A percentile compares a stretch with the other conserved stretches of the same genome.
phyloP scores from a whole-genome alignment of 2,888 invertebrate genomes.

The Hemistola chrysoprasaria region DNA sequence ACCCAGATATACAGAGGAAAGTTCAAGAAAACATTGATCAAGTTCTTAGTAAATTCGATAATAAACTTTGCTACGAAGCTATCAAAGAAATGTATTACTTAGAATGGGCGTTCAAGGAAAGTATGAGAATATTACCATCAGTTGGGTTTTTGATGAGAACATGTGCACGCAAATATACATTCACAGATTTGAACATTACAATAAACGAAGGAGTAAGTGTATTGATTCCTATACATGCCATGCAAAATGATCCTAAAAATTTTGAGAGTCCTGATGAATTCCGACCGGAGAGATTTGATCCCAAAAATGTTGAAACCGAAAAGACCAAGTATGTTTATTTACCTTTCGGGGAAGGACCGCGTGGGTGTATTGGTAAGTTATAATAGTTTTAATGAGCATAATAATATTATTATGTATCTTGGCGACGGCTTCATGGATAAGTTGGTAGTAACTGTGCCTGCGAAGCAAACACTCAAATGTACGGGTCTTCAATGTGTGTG shows the following conservation, averaged over 20 bases:
- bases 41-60: conserved; percentile 35
- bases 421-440: no score
- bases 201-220: conserved; percentile 48
- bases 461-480: no score
- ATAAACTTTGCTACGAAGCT: conserved; percentile 49
- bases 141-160: conserved; percentile 48
- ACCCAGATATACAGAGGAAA: conserved; percentile 46
- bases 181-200: conserved; percentile 45
- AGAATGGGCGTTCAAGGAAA: conserved; percentile 51
- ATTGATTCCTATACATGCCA: conserved; percentile 46
- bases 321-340: conserved; percentile 42
- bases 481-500: no score
- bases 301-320: conserved; percentile 31
- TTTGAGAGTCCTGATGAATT: conserved; percentile 50
- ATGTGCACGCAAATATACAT: conserved; percentile 42
- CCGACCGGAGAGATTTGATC: conserved; percentile 49
- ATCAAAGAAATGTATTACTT: conserved; percentile 51
- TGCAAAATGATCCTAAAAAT: conserved; percentile 53
- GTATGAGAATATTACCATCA: conserved; percentile 55
- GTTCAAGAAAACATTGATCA: conserved; percentile 34
- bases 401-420: no score
- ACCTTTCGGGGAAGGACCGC: conserved; percentile 54
- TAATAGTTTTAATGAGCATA: conserved; percentile 4
- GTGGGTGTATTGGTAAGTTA: conserved; percentile 52
- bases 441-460: no score